Base-by-base conservation (phyloP, 2,888 invertebrate genomes). In the Tinea semifulvella region DNA sequence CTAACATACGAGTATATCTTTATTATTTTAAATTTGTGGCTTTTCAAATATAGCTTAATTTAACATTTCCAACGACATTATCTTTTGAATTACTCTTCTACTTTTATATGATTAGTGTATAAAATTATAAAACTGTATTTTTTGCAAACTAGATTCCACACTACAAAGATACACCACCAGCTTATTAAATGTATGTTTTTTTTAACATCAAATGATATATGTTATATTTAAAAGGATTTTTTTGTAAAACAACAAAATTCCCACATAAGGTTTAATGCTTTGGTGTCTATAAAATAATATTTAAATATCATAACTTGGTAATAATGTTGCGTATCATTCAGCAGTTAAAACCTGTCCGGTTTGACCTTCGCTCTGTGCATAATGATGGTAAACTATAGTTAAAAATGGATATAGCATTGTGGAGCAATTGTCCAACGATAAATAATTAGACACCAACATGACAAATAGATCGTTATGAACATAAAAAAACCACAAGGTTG, bases 401-500 rank as follows among this genome's bases (percentile, higher is more conserved):
- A 22, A 22, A 22, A 22, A 22, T 22, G 25, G 25, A 5, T 8
- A 8, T 22, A 7, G 8, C 25, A 22, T 22, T 22, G 25, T 22
- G 25, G 25, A 22, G 25, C 25, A 28, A 28, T 28, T 28, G 28
- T 28, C 28, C 28, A n/a, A 22, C 8, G 28, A 28, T 28, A 28
- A 28, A 28, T 28, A 28, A 28, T 22, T 28, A 28, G 28, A 28
- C 11, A 11, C n/a, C 7, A 4, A 28, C 28, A 28, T 28, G 11
- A 28, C 28, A 11, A 28, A 11, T 28, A 28, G 28, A 28, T n/a
- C n/a, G 28, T 4, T 22, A 22, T 5, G 25, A 7, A 7, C 11
- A 11, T 22, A 22, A 22, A 22, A 22, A 22, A 22, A 22, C 6
- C 22, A 8, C 22, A 22, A 22, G 22, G 22, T 22, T 22, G 22